Percentiles rank a stretch among this genome's conserved stretches.
These are phyloP conservation scores for Erebia ligea DNA, from an alignment of 2,888 invertebrate species.

Conservation along the genomic window DNA sequence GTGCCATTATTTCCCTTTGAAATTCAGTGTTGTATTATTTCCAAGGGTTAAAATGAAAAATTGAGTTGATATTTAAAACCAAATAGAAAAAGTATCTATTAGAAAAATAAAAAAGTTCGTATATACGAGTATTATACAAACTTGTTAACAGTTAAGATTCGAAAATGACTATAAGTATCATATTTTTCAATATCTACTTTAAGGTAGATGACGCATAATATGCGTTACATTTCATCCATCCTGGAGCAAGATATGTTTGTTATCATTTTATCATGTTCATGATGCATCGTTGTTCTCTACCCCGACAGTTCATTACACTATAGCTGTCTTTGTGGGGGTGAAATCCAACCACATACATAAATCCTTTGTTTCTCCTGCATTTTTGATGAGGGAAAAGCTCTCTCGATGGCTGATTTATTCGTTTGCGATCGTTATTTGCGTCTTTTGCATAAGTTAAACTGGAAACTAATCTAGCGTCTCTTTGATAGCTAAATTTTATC, in stretches of 20 bases:
- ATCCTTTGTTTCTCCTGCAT: constrained; percentile 16
- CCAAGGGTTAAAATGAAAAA: too few species aligned
- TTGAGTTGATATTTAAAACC: too few species aligned
- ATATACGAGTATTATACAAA: too few species aligned
- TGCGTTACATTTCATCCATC: background rate
- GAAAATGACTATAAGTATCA: too few species aligned
- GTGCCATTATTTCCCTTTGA: too few species aligned
- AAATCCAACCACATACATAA: background rate
- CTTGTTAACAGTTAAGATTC: too few species aligned
- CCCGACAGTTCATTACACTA: constrained; percentile 2
- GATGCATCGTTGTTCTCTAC: background rate
- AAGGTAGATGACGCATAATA: too few species aligned
- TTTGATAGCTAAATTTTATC: background rate
- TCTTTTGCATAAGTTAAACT: constrained; percentile 8
- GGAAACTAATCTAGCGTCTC: background rate
- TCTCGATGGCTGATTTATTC: constrained; percentile 16
- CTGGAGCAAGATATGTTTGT: background rate
- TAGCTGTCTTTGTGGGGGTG: background rate
- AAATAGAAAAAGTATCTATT: too few species aligned
- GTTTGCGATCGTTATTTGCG: constrained; percentile 9
- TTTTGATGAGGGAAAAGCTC: constrained; percentile 10
- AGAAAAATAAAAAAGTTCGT: too few species aligned
- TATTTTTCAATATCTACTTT: too few species aligned
- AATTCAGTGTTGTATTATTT: too few species aligned
- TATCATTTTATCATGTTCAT: background rate